These are phyloP conservation scores for Zootermopsis nevadensis DNA, from an alignment of 2,888 invertebrate genomes.

Conservation along the genomic window DNA sequence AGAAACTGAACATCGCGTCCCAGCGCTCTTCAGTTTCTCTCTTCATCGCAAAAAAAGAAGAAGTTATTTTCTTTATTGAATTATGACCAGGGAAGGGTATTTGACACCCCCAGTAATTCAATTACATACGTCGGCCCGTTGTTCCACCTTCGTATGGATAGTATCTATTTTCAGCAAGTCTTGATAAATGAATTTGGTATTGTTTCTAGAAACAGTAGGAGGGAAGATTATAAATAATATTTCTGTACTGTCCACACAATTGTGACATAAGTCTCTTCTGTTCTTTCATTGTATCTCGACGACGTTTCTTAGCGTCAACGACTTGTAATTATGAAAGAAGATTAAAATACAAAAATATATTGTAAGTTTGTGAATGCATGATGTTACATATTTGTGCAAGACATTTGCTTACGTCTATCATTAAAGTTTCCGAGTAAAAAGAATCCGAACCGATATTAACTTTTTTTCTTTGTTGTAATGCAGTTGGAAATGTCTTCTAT, in stretches of 20 bases:
- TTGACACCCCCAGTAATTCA: slow-evolving; percentile 3
- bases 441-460: not conserved
- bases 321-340: not conserved
- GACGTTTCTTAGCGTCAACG: not conserved
- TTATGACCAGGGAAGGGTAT: slow-evolving; percentile 5
- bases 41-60: not conserved
- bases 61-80: slow-evolving; percentile 9
- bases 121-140: not conserved
- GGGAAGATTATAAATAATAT: not conserved
- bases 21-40: not conserved
- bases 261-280: not conserved
- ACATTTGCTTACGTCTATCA: not conserved
- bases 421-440: not conserved
- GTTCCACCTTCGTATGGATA: not conserved
- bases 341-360: not conserved
- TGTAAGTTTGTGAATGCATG: not conserved
- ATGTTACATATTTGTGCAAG: not conserved
- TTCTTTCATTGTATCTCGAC: not conserved
- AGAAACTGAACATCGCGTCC: too few relatives aligned
- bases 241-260: not conserved
- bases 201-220: not conserved
- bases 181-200: slow-evolving; percentile 1
- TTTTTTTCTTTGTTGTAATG: too few relatives aligned
- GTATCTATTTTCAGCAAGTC: not conserved
- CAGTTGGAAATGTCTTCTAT: too few relatives aligned